These are phyloP conservation scores for Lepetodrilus schrolli DNA, from an alignment of 2,888 invertebrate genomes.

Conservation along the genomic window DNA sequence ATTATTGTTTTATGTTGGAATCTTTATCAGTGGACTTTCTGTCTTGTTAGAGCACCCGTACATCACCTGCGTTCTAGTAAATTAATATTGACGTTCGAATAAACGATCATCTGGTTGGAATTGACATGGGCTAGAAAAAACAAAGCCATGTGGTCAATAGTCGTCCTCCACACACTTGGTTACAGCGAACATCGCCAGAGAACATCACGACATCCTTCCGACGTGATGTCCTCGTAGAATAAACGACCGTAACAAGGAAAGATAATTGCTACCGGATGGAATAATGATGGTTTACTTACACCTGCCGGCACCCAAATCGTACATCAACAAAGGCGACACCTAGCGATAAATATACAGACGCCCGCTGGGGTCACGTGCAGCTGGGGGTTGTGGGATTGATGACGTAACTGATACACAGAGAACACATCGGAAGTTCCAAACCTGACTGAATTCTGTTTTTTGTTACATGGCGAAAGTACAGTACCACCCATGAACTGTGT, in stretches of 20 bases:
- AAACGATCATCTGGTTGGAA: not conserved
- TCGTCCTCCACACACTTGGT: not conserved
- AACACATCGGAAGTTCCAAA: constrained; percentile 6
- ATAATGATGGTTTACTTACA: constrained; percentile 15
- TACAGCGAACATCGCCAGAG: not conserved
- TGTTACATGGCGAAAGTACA: constrained; percentile 9
- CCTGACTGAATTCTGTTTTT: constrained; percentile 4
- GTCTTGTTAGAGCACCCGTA: no score
- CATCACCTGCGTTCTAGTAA: not conserved
- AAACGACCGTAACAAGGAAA: not conserved
- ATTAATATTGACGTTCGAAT: not conserved
- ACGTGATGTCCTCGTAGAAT: constrained; percentile 4
- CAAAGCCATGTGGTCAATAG: not conserved
- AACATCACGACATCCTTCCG: not conserved
- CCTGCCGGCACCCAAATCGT: constrained; percentile 4
- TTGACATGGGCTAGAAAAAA: not conserved
- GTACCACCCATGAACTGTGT: constrained; percentile 17
- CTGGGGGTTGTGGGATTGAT: constrained; percentile 20
- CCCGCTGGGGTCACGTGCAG: constrained; percentile 14
- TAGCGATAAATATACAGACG: constrained; percentile 19
- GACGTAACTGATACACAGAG: constrained; percentile 9
- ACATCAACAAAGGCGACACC: constrained; percentile 24
- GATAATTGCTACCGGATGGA: constrained; percentile 4
- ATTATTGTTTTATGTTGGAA: no score
- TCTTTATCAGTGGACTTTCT: no score